These are phyloP conservation scores for Drosophila bipectinata DNA, from an alignment of 1,140 invertebrate genomes.

Conservation along the genomic window DNA sequence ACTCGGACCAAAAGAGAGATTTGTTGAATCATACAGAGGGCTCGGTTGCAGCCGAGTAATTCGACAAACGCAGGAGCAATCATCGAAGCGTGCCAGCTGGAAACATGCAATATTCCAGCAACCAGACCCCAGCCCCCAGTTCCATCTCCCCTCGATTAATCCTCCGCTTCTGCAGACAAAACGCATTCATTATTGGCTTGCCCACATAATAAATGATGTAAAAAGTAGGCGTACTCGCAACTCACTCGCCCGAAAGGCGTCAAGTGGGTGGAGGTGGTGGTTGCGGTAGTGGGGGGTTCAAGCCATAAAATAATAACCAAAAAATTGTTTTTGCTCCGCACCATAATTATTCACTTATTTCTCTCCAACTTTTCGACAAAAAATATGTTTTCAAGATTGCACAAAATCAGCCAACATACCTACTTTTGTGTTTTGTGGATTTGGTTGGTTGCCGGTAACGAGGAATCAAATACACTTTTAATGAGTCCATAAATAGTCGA, in stretches of 20 bases:
- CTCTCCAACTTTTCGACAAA: constrained; percentile 4
- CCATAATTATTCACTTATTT: constrained; percentile 33
- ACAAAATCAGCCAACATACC: constrained; percentile 9
- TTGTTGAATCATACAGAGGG: constrained; percentile 46
- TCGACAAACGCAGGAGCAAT: constrained; percentile 57
- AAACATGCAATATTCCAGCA: constrained; percentile 36
- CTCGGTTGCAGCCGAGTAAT: constrained; percentile 60
- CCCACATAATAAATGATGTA: constrained; percentile 78
- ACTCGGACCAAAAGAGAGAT: constrained; percentile 41
- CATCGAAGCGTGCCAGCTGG: constrained; percentile 66
- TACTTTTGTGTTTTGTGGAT: background rate
- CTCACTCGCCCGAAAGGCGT: constrained; percentile 19
- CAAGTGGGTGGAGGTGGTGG: constrained; percentile 7
- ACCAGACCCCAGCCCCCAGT: background rate
- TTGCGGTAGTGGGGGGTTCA: constrained; percentile 9
- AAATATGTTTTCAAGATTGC: constrained; percentile 33
- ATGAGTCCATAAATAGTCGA: background rate
- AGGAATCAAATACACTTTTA: constrained; percentile 23
- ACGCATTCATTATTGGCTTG: constrained; percentile 51
- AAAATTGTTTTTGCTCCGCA: constrained; percentile 31
- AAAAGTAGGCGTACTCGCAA: constrained; percentile 57
- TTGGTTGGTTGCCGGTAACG: constrained; percentile 17
- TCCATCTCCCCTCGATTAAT: background rate
- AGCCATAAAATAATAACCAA: constrained; percentile 46
- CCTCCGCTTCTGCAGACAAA: constrained; percentile 29